Conservation (phyloP, 2,797 vertebrate species). For the Steatocranus sp. region DNA sequence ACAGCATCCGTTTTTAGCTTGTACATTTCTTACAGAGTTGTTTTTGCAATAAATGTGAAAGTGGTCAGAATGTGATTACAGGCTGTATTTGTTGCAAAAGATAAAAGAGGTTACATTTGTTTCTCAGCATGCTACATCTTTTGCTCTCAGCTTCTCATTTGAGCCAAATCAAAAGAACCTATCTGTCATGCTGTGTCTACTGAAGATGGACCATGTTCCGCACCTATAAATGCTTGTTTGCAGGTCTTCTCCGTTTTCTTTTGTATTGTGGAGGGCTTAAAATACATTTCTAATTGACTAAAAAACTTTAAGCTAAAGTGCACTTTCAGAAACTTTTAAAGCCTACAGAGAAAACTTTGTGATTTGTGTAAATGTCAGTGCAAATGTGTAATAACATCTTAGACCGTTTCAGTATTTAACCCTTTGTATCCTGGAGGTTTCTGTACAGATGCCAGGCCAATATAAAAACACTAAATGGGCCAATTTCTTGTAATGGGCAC, state of each 20-base stretch:
- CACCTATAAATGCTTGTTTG: not conserved
- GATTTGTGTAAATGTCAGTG: not conserved
- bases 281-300: not conserved
- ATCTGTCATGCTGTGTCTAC: slow-evolving; percentile 14
- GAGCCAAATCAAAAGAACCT: slow-evolving; percentile 20
- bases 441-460: not conserved
- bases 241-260: not conserved
- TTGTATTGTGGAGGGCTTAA: not conserved
- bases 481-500: not conserved
- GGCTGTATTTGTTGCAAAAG: not conserved
- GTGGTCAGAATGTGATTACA: slow-evolving; percentile 9
- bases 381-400: not conserved
- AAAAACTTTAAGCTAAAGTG: not conserved
- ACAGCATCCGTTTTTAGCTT: not conserved
- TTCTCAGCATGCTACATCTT: slow-evolving; percentile 17
- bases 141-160: not conserved
- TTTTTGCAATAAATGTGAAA: not conserved
- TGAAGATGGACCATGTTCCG: not conserved
- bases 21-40: not conserved
- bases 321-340: not conserved
- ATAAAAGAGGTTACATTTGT: not conserved
- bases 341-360: not conserved
- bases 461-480: not conserved
- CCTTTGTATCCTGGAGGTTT: not conserved
- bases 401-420: not conserved